Percentiles rank a stretch among this genome's conserved stretches.
Evolutionary conservation across 2,113 vertebrate genomes (phyloP).

Genomic region (Antechinus flavipes): DNA sequence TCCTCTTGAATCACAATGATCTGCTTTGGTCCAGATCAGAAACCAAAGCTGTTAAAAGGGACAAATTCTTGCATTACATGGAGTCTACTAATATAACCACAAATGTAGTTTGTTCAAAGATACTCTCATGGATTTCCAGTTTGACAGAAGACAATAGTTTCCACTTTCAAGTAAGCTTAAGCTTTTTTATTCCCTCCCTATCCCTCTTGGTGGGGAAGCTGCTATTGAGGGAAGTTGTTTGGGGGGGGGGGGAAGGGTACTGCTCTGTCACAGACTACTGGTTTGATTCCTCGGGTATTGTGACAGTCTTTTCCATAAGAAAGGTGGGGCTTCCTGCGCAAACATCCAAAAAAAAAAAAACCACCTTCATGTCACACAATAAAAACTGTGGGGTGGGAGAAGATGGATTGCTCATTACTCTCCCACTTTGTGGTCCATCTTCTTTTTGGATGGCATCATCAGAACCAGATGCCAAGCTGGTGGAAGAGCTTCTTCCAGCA

Average conservation of each 20-base stretch:
- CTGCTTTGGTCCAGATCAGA: conserved; percentile 72
- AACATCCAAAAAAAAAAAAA: neutral
- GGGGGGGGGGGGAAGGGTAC: conserved; percentile 55
- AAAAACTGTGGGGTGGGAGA: conserved; percentile 63
- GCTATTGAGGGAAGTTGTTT: conserved; percentile 48
- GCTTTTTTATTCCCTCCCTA: conserved; percentile 8
- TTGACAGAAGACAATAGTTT: conserved; percentile 67
- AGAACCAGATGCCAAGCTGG: conserved; percentile 69
- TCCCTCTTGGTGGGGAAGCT: conserved; percentile 69
- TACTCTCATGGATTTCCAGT: conserved; percentile 41
- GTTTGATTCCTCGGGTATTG: conserved; percentile 66
- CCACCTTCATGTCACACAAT: conserved; percentile 52
- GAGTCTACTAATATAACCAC: conserved; percentile 43
- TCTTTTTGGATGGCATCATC: conserved; percentile 70
- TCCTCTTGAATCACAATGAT: conserved; percentile 72
- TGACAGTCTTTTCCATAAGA: conserved; percentile 57
- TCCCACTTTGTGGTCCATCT: conserved; percentile 59
- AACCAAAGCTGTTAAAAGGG: conserved; percentile 69
- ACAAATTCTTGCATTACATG: conserved; percentile 59
- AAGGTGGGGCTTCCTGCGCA: conserved; percentile 40
- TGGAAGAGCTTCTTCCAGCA: conserved; percentile 71
- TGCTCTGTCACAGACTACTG: conserved; percentile 70
- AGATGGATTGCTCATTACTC: conserved; percentile 71
- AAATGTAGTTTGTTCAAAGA: conserved; percentile 9
- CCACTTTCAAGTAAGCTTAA: conserved; percentile 60